phyloP scores from a whole-genome alignment of 2,797 vertebrate species.

The Rhabdomys pumilio region DNA sequence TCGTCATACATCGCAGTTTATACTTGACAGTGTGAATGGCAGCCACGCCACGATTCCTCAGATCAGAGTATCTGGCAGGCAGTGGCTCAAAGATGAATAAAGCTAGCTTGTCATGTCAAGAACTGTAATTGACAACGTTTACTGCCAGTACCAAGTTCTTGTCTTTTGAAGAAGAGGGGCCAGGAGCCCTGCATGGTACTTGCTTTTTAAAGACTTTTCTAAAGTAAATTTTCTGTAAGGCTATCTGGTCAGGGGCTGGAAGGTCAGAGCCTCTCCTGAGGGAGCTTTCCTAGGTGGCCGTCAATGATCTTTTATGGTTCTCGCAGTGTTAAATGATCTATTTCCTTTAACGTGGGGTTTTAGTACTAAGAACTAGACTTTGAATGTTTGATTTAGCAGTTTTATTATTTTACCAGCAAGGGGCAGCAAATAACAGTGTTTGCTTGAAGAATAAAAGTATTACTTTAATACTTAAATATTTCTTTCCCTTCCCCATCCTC shows the following conservation, averaged over 20 bases:
- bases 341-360: constrained; percentile 61
- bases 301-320: not conserved
- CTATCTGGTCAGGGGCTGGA: constrained; percentile 24
- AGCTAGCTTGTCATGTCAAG: constrained; percentile 33
- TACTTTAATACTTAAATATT: constrained; percentile 8
- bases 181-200: not conserved
- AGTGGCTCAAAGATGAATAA: constrained; percentile 51
- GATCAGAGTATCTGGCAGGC: not conserved
- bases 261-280: not conserved
- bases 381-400: constrained; percentile 71
- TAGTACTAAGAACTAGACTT: constrained; percentile 5
- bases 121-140: constrained; percentile 13
- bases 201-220: constrained; percentile 37
- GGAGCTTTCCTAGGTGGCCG: not conserved
- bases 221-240: constrained; percentile 8
- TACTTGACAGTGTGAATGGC: not conserved
- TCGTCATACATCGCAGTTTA: not conserved
- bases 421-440: constrained; percentile 84
- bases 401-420: constrained; percentile 82
- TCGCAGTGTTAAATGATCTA: constrained; percentile 17
- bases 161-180: constrained; percentile 26
- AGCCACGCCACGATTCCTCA: not conserved
- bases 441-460: constrained; percentile 55
- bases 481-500: not conserved
- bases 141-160: constrained; percentile 47